Conservation (phyloP, 2,797 vertebrate genomes). For the Aplochiton taeniatus region DNA sequence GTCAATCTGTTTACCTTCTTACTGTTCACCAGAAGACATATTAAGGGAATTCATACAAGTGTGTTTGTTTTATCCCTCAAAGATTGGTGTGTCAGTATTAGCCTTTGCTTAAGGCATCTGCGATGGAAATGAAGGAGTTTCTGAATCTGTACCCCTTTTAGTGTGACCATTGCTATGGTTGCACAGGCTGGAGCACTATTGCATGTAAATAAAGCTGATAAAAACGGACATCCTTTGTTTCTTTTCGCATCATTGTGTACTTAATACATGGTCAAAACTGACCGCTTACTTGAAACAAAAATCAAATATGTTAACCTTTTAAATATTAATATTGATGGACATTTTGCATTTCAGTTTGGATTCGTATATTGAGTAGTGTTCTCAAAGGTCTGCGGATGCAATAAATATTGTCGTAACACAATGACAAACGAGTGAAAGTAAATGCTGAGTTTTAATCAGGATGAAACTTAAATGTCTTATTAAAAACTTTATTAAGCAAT, state of each 20-base stretch:
- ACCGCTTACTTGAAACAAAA: not conserved
- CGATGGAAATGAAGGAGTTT: constrained; percentile 79
- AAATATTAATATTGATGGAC: too few species aligned
- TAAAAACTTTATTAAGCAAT: constrained; percentile 81
- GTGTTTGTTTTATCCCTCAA: constrained; percentile 59
- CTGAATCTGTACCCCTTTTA: constrained; percentile 61
- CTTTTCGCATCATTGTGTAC: constrained; percentile 3
- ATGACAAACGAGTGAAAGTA: too few species aligned
- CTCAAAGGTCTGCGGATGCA: too few species aligned
- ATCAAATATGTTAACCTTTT: too few species aligned
- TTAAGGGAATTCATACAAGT: constrained; percentile 58
- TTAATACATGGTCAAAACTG: too few species aligned
- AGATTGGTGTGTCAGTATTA: constrained; percentile 69
- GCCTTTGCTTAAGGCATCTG: constrained; percentile 61
- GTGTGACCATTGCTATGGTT: constrained; percentile 62
- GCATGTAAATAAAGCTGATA: constrained; percentile 84
- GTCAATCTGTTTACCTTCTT: constrained; percentile 58
- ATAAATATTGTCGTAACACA: not conserved
- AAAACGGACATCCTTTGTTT: constrained; percentile 52
- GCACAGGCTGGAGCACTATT: constrained; percentile 78
- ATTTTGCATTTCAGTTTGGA: not conserved
- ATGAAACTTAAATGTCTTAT: constrained; percentile 43
- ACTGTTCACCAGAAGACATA: constrained; percentile 70
- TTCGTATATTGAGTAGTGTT: too few species aligned
- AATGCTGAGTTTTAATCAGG: not conserved